Base-by-base conservation (phyloP, 2,113 vertebrate species). In the Pterocles orientalis region DNA sequence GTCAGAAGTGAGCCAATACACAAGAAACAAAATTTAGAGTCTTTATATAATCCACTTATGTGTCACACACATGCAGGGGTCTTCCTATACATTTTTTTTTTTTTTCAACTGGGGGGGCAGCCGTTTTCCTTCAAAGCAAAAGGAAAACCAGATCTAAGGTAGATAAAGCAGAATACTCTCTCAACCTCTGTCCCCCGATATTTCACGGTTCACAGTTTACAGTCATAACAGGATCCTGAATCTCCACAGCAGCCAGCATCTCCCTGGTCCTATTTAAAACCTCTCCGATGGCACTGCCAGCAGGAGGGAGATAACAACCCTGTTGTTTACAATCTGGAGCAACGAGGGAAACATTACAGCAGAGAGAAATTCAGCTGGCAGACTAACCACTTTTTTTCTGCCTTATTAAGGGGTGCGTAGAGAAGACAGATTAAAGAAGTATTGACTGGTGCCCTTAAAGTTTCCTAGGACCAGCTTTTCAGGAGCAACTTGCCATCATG, bases 11-110 rank as follows among this genome's bases (percentile, higher is more conserved):
- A 95, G 56, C 53, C 43, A 78, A 68, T 20, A 61, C n/a, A 85
- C 82, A 92, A 87, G 65, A 93, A 96, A 72, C 21, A 36, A 68
- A 3, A 70, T 68, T 86, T 95, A 90, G 53, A 62, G 86, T 68
- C 62, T 96, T 97, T 88, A 94, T 96, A 97, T 91, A 84, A 95
- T 80, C 95, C 88, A 45, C 21, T 86, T 73, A 82, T 43, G 10
- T 93, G 94, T 89, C 88, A 81, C 53, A 78, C 58, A 84, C 14
- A 64, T 12, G 12, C 53, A 81, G 58, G 19, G 4, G 1, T 83
- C 83, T 83, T 36, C 39, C 13, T 33, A 19, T 68, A 15, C 43
- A 10, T n/a, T 54, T 47, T 45, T 53, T 21, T 19, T 39, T 23
- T 41, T 57, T 90, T 91, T 95, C 8, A 93, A 94, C 82, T 96